Conservation (phyloP, 2,797 vertebrate species). For the Eremophila alpestris region DNA sequence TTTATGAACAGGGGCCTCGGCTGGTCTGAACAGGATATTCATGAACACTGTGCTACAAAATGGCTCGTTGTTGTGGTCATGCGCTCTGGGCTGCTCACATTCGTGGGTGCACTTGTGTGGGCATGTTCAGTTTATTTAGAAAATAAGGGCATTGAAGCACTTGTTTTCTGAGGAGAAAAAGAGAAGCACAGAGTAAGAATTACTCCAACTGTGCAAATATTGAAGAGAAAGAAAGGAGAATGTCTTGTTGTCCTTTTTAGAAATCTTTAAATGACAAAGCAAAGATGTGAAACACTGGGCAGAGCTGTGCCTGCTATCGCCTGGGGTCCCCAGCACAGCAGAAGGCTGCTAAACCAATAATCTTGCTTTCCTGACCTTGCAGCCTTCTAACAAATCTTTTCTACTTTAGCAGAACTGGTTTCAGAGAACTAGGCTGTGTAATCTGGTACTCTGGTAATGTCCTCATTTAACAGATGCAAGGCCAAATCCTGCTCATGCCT, state of each 20-base stretch:
- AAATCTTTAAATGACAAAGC: slow-evolving; percentile 48
- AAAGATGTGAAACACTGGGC: neutral
- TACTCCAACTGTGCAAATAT: slow-evolving; percentile 55
- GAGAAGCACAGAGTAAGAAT: slow-evolving; percentile 17
- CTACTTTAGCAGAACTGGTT: slow-evolving; percentile 39
- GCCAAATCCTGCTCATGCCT: slow-evolving; percentile 17
- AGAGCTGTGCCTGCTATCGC: neutral
- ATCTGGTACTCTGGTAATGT: slow-evolving; percentile 31
- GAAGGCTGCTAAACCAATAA: slow-evolving; percentile 54
- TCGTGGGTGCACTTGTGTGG: slow-evolving; percentile 66
- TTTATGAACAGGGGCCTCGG: slow-evolving; percentile 45
- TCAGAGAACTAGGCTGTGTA: slow-evolving; percentile 1
- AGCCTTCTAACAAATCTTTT: slow-evolving; percentile 49
- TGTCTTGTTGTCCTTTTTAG: slow-evolving; percentile 20
- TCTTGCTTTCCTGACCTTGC: slow-evolving; percentile 37
- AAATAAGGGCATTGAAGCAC: slow-evolving; percentile 67
- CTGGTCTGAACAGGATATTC: slow-evolving; percentile 63
- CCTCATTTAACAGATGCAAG: slow-evolving; percentile 6
- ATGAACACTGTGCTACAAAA: slow-evolving; percentile 37
- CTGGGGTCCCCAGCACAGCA: neutral
- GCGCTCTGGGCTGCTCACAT: slow-evolving; percentile 40
- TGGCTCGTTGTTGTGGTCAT: slow-evolving; percentile 59
- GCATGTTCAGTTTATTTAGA: slow-evolving; percentile 68
- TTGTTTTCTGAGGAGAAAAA: slow-evolving; percentile 39
- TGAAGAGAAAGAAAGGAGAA: slow-evolving; percentile 39